Evolutionary conservation across 2,888 invertebrate genomes (phyloP).

Genomic region (Agrypnus murinus): DNA sequence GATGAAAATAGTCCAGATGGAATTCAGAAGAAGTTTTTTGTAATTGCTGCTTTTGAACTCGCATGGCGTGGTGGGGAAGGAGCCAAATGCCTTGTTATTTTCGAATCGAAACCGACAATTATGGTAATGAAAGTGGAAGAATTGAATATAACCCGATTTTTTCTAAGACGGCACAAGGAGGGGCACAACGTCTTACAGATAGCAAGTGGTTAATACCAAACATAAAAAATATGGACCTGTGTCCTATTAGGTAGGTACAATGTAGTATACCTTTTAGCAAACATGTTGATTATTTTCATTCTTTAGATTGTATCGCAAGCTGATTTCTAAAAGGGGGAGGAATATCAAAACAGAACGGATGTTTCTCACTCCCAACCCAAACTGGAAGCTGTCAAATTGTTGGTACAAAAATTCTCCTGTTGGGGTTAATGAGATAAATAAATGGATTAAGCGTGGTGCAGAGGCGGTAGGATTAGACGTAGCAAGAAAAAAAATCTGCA

Average conservation of each 20-base stretch:
- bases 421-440: slow-evolving; percentile 33
- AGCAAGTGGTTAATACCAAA: slow-evolving; percentile 52
- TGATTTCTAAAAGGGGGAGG: slow-evolving; percentile 29
- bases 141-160: no score
- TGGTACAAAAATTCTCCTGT: slow-evolving; percentile 40
- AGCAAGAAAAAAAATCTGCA: slow-evolving; percentile 38
- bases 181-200: slow-evolving; percentile 43
- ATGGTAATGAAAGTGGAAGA: slow-evolving; percentile 4
- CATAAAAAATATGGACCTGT: slow-evolving; percentile 35
- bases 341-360: slow-evolving; percentile 35
- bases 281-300: background rate
- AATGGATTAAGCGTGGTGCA: slow-evolving; percentile 38
- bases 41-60: slow-evolving; percentile 14
- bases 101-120: background rate
- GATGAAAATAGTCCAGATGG: slow-evolving; percentile 32
- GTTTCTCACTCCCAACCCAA: slow-evolving; percentile 37
- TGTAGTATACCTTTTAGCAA: no score
- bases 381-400: slow-evolving; percentile 29
- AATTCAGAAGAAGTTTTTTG: slow-evolving; percentile 32
- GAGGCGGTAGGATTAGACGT: slow-evolving; percentile 35
- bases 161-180: slow-evolving; percentile 54
- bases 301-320: slow-evolving; percentile 22
- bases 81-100: background rate
- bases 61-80: slow-evolving; percentile 30
- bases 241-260: slow-evolving; percentile 41